phyloP scores from a whole-genome alignment of 2,888 invertebrate species.

The Hirtodrosophila histrioides region DNA sequence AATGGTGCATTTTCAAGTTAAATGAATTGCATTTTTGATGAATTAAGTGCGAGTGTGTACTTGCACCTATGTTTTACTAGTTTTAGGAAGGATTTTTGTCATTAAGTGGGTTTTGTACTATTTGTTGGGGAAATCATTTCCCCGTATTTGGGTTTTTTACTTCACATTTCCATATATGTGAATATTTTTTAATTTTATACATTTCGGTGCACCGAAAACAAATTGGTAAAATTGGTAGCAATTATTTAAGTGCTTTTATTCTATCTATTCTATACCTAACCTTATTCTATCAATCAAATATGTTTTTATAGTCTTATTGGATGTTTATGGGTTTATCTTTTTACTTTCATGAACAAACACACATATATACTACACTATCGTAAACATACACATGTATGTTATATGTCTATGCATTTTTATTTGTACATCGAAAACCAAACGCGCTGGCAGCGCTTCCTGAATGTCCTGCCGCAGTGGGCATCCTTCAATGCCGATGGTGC shows the following conservation, averaged over 20 bases:
- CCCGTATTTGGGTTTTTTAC: no score
- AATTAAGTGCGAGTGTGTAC: no score
- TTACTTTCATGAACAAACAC: constrained; percentile 81
- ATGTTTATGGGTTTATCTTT: constrained; percentile 76
- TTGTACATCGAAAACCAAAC: constrained; percentile 21
- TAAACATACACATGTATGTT: constrained; percentile 11
- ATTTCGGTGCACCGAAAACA: constrained; percentile 6
- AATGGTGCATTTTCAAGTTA: background rate
- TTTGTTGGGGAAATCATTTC: no score
- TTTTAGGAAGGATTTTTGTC: no score
- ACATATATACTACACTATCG: constrained; percentile 3
- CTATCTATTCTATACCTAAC: no score
- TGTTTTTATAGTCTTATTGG: constrained; percentile 51
- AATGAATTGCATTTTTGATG: no score
- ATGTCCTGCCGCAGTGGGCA: constrained; percentile 83
- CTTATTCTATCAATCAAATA: constrained; percentile 1
- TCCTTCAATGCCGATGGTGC: constrained; percentile 73
- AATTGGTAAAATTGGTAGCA: background rate
- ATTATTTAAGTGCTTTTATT: no score
- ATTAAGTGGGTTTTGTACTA: no score
- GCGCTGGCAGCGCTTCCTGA: constrained; percentile 79
- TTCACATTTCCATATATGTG: no score
- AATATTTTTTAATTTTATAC: background rate
- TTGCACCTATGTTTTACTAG: no score
- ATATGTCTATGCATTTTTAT: constrained; percentile 13